Conservation (phyloP, 2,113 vertebrate species). For the Irena cyanogastra region DNA sequence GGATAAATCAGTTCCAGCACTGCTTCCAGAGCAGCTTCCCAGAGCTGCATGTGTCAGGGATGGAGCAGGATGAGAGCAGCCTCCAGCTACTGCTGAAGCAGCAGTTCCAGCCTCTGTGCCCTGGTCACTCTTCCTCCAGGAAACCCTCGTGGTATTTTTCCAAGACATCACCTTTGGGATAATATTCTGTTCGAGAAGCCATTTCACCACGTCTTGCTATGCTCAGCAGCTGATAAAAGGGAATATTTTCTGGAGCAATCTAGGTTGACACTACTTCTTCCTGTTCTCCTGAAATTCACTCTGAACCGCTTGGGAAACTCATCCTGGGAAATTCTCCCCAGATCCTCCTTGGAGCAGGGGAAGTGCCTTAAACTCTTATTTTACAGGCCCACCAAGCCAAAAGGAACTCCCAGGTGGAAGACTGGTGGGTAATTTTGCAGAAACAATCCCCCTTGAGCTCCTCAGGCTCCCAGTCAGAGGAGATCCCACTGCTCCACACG, state of each 20-base stretch:
- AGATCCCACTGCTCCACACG: background rate
- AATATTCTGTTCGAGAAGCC: background rate
- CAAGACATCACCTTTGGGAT: background rate
- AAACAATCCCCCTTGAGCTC: background rate
- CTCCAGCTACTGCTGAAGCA: background rate
- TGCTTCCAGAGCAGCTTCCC: background rate
- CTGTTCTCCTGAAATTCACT: background rate
- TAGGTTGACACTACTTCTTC: background rate
- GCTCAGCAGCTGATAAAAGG: background rate
- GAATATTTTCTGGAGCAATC: background rate
- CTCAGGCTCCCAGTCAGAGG: background rate
- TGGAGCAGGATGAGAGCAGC: background rate
- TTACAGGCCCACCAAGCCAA: background rate
- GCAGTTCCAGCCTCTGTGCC: background rate
- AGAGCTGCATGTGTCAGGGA: background rate
- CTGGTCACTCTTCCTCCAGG: background rate
- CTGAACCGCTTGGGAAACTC: background rate
- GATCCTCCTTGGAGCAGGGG: background rate
- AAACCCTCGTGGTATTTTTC: background rate
- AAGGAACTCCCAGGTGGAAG: background rate
- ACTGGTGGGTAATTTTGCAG: background rate
- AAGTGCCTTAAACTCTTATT: background rate
- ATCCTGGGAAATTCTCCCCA: background rate
- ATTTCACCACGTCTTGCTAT: background rate
- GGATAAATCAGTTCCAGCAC: background rate